These are phyloP conservation scores for Acanthurus lineatus DNA, from an alignment of 2,797 vertebrate species.

Conservation along the genomic window DNA sequence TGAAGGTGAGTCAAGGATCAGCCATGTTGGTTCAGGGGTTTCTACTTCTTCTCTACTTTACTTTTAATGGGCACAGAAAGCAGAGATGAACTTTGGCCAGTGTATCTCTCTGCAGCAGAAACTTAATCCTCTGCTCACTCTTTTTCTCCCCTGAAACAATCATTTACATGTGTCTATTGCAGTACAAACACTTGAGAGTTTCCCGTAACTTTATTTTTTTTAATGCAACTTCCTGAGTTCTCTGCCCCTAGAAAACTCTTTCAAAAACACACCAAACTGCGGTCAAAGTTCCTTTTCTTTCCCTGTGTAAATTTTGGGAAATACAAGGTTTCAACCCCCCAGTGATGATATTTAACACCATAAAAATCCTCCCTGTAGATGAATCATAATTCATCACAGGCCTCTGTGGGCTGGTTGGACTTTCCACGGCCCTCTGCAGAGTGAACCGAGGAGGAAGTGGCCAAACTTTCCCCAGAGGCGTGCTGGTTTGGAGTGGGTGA, in stretches of 20 bases:
- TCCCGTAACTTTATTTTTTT: too few relatives aligned
- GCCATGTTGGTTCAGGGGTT: slow-evolving; percentile 29
- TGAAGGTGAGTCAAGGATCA: slow-evolving; percentile 85
- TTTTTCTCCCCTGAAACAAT: too few relatives aligned
- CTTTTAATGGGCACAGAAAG: not conserved
- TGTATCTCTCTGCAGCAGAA: not conserved
- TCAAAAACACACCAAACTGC: not conserved
- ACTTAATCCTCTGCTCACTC: too few relatives aligned
- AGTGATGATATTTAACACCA: slow-evolving; percentile 26
- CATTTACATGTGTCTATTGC: not conserved
- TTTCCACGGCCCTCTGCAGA: slow-evolving; percentile 53
- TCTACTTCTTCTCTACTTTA: not conserved
- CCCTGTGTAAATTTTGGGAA: slow-evolving; percentile 9
- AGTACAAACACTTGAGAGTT: not conserved
- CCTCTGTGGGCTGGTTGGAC: slow-evolving; percentile 63
- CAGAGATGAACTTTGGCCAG: not conserved
- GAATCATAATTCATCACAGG: slow-evolving; percentile 65
- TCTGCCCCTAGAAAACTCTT: not conserved
- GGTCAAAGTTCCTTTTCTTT: not conserved
- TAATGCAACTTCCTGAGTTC: not conserved
- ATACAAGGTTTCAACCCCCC: slow-evolving; percentile 17
- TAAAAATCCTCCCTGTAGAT: slow-evolving; percentile 48
- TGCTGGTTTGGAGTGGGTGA: slow-evolving; percentile 68
- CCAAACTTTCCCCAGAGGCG: slow-evolving; percentile 71
- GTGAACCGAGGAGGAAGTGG: slow-evolving; percentile 68